A percentile compares a stretch with the other conserved stretches of the same genome.
Evolutionary conservation across 2,113 vertebrate genomes (phyloP).

Genomic region (Pyrgilauda ruficollis): DNA sequence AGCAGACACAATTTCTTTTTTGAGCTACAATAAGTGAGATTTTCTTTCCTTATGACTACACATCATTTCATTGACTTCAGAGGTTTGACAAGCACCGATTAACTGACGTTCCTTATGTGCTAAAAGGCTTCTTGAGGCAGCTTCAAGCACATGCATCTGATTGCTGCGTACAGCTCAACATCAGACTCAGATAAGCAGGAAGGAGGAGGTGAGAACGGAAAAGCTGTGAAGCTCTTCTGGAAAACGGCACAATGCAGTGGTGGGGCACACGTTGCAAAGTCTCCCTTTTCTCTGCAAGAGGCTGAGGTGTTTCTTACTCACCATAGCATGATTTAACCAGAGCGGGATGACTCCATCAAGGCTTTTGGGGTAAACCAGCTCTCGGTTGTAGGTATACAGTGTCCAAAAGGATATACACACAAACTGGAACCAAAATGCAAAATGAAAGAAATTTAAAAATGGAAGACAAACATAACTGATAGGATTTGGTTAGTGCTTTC

Average conservation of each 20-base stretch:
- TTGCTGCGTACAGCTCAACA: background rate
- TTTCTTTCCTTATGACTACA: background rate
- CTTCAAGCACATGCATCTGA: background rate
- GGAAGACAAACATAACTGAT: background rate
- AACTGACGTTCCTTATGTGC: background rate
- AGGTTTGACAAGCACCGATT: background rate
- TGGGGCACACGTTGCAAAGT: background rate
- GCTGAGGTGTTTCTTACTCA: conserved; percentile 66
- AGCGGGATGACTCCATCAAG: conserved; percentile 80
- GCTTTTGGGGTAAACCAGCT: conserved; percentile 82
- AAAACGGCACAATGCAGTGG: background rate
- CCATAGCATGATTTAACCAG: conserved; percentile 90
- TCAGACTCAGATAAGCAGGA: background rate
- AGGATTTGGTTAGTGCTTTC: background rate
- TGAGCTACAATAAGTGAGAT: background rate
- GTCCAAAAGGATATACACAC: conserved; percentile 86
- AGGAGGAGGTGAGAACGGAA: background rate
- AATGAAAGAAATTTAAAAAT: background rate
- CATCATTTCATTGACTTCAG: conserved; percentile 28
- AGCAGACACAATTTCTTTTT: conserved; percentile 15
- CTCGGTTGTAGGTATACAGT: conserved; percentile 82
- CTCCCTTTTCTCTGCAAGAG: background rate
- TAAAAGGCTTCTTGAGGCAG: background rate
- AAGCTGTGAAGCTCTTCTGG: background rate
- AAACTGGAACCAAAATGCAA: conserved; percentile 71